A percentile compares a stretch with the other conserved stretches of the same genome.
Conservation (phyloP, 1,140 invertebrate genomes). For the Oryctes rhinoceros region DNA sequence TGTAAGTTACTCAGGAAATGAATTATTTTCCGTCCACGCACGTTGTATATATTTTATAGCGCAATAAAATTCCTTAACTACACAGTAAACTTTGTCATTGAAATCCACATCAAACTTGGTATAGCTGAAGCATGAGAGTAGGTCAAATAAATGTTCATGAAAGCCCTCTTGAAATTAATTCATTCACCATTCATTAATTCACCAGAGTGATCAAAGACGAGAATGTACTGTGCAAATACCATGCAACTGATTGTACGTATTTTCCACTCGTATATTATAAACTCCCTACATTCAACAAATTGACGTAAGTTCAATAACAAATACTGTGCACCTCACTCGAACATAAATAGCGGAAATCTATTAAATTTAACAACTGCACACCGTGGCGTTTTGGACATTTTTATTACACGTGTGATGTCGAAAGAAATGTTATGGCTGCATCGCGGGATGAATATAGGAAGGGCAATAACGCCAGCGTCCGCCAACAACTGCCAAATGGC, state of each 20-base stretch:
- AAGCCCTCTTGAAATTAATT: no score
- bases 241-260: no score
- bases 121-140: no score
- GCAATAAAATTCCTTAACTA: no score
- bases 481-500: constrained; percentile 3
- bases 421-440: constrained; percentile 25
- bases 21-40: no score
- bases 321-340: background rate
- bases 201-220: background rate
- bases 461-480: background rate
- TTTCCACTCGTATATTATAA: background rate
- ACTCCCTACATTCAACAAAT: constrained; percentile 8
- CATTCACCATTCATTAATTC: no score
- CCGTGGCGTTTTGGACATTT: background rate
- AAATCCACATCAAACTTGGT: no score
- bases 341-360: constrained; percentile 24
- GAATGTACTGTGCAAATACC: background rate
- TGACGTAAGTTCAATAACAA: background rate
- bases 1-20: no score
- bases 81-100: no score
- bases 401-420: constrained; percentile 8
- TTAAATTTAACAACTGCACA: constrained; percentile 23
- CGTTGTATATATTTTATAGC: no score
- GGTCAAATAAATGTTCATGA: no score
- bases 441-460: background rate